Conservation (phyloP, 2,113 vertebrate species). For the Delphinus delphis region DNA sequence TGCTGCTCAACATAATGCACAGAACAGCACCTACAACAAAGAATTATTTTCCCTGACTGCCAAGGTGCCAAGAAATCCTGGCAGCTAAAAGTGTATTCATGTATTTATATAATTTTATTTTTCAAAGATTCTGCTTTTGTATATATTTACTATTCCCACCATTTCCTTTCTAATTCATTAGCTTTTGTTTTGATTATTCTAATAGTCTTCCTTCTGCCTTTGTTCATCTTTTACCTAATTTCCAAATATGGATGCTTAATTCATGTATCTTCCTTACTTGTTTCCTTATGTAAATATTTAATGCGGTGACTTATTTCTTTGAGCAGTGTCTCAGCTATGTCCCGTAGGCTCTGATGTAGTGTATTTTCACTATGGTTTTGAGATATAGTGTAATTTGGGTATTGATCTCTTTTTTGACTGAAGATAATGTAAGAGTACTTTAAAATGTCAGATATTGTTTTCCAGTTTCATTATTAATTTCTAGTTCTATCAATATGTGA, state of each 20-base stretch:
- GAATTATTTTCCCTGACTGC: neutral
- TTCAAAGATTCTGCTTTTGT: neutral
- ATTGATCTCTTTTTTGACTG: neutral
- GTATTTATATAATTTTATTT: neutral
- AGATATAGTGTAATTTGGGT: neutral
- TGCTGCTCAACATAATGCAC: neutral
- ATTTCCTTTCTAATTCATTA: neutral
- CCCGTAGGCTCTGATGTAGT: neutral
- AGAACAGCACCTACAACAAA: neutral
- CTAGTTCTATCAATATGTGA: neutral
- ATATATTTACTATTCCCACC: neutral
- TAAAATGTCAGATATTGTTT: neutral
- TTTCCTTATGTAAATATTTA: neutral
- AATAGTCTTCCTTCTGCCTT: neutral
- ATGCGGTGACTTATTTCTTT: neutral
- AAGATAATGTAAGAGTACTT: neutral
- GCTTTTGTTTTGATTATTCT: neutral
- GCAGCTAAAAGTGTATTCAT: neutral
- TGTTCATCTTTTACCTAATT: slow-evolving; percentile 3
- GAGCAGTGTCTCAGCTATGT: neutral
- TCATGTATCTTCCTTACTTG: neutral
- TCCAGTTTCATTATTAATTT: neutral
- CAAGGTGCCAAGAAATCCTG: neutral
- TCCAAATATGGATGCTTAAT: neutral
- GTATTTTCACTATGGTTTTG: neutral